These are phyloP conservation scores for Nemotelus pantherinus DNA, from an alignment of 2,888 invertebrate genomes.

Conservation along the genomic window DNA sequence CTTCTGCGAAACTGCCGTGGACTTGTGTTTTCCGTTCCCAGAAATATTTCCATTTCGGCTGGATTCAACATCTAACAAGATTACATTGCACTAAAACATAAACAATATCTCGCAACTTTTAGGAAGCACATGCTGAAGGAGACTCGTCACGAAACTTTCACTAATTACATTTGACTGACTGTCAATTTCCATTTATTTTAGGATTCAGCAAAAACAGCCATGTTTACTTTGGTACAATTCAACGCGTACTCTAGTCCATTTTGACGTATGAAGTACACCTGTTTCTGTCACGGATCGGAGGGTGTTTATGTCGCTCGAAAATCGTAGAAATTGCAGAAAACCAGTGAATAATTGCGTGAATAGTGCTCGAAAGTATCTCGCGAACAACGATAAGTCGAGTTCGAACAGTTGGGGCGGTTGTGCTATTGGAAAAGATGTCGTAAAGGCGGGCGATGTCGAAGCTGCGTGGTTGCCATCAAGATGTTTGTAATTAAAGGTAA, in stretches of 20 bases:
- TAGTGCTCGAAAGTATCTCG: slow-evolving; percentile 2
- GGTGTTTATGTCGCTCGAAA: slow-evolving; percentile 56
- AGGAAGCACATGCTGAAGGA: too few species aligned
- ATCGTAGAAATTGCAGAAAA: slow-evolving; percentile 16
- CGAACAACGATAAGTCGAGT: slow-evolving; percentile 7
- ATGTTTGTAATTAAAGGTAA: slow-evolving; percentile 55
- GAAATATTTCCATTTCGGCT: neutral
- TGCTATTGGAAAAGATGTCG: slow-evolving; percentile 26
- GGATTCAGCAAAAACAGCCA: slow-evolving; percentile 43
- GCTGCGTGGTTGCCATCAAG: slow-evolving; percentile 50
- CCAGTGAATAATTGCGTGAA: slow-evolving; percentile 17
- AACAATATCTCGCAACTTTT: neutral
- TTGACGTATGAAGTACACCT: slow-evolving; percentile 55
- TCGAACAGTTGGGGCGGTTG: neutral
- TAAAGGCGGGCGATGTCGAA: slow-evolving; percentile 33
- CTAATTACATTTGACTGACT: neutral
- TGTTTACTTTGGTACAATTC: slow-evolving; percentile 42
- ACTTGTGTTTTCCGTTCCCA: neutral
- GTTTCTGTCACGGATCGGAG: slow-evolving; percentile 57
- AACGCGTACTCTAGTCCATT: slow-evolving; percentile 49
- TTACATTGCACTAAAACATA: neutral
- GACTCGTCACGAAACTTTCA: neutral
- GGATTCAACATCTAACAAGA: neutral
- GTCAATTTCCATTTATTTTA: slow-evolving; percentile 26
- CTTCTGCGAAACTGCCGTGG: neutral